These are phyloP conservation scores for Callipepla californica DNA, from an alignment of 2,113 vertebrate genomes.

Conservation along the genomic window DNA sequence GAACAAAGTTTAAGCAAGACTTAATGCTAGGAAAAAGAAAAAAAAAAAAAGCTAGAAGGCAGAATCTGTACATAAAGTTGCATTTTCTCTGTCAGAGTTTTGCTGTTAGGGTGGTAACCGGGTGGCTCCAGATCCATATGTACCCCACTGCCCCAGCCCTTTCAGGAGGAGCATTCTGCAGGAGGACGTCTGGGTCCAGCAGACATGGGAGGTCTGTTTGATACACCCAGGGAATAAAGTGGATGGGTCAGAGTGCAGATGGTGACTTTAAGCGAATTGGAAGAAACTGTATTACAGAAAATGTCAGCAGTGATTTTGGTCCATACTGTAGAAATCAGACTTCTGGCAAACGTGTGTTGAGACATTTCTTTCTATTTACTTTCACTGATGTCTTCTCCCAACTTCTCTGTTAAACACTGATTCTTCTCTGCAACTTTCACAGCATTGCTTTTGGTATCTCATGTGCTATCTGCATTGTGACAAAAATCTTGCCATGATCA, in stretches of 20 bases:
- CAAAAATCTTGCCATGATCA: not conserved
- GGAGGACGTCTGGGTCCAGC: not conserved
- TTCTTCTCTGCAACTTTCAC: not conserved
- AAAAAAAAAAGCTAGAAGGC: not conserved
- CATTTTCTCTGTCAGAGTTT: not conserved
- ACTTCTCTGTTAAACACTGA: not conserved
- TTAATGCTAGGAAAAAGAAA: not conserved
- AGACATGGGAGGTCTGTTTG: not conserved
- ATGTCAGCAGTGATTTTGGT: constrained; percentile 42
- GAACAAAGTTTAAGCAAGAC: not conserved
- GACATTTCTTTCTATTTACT: constrained; percentile 34
- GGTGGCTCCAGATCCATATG: not conserved
- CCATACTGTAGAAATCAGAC: not conserved
- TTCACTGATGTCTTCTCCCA: not conserved
- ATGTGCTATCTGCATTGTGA: fast-evolving
- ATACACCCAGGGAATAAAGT: not conserved
- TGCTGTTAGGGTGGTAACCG: not conserved
- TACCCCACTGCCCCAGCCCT: not conserved
- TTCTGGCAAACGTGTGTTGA: constrained; percentile 6
- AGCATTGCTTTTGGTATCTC: not conserved
- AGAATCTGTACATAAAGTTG: not conserved
- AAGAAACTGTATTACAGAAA: constrained; percentile 48
- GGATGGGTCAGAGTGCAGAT: constrained; percentile 27
- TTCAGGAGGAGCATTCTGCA: not conserved
- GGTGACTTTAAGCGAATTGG: not conserved